Base-by-base conservation (phyloP, 2,888 invertebrate genomes). In the Vannuccia rotundouncinata region DNA sequence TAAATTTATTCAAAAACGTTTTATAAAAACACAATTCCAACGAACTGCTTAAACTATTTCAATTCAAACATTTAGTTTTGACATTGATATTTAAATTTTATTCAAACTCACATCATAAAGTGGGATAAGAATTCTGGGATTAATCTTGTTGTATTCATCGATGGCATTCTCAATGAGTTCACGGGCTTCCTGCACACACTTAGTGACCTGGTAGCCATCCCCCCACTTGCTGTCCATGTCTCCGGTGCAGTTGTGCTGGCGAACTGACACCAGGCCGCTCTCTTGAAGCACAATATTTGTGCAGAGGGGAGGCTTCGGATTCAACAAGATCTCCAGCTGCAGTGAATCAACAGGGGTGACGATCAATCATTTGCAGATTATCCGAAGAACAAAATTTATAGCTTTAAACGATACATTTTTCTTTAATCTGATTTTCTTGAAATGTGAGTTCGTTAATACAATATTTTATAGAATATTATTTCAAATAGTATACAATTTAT, bases 111-210 rank as follows among this genome's bases (percentile, higher is more conserved):
- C 87, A 84, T 85, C 85, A 82, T 87, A 87, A 17, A 88, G 83
- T 1, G 86, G 84, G 30, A 88, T 82, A 73, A 85, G 85, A 80
- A 88, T 87, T 29, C 84, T 82, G 0, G 87, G 88, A 80, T 87
- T 85, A 60, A 84, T 85, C 82, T 88, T 88, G 83, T 87, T 88
- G 83, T 85, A 87, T 78, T 87, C 88, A 75, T 87, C 86, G 0
- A 86, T 85, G 0, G 85, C 87, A 81, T 84, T 85, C 60, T 83
- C 83, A 83, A 87, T 83, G 76, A 87, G 83, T 1, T 60, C 31
- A 25, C 59, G 13, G 77, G 78, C 25, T 59, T 29, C 1, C 84
- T 83, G 78, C 84, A 31, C 73, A 31, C 74, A 59, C 29, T 59
- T 59, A 10, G 29, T 28, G n/a, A 66, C 31, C 28, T 31, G 31